phyloP scores from a whole-genome alignment of 2,888 invertebrate species.

The Dorcus parallelipipedus region DNA sequence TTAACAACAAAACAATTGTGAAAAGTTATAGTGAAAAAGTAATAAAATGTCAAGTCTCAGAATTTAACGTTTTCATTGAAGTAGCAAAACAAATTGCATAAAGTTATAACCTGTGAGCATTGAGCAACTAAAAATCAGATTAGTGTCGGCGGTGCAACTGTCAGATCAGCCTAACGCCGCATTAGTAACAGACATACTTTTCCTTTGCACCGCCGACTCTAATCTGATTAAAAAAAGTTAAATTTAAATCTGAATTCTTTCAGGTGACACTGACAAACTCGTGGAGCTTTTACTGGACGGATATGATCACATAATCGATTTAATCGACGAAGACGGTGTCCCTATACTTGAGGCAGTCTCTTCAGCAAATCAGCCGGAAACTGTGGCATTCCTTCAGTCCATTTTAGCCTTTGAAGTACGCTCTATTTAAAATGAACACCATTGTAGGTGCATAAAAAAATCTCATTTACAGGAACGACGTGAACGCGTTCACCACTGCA shows the following conservation, averaged over 20 bases:
- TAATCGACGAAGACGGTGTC: slow-evolving; percentile 68
- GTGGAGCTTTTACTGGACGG: slow-evolving; percentile 74
- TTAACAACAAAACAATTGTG: too few species aligned
- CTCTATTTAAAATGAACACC: neutral
- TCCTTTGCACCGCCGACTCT: too few species aligned
- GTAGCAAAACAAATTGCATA: too few species aligned
- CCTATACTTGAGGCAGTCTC: slow-evolving; percentile 68
- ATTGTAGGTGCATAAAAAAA: neutral
- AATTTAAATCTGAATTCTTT: neutral
- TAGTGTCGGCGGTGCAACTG: too few species aligned
- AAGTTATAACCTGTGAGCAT: too few species aligned
- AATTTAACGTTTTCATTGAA: too few species aligned
- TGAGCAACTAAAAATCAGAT: too few species aligned
- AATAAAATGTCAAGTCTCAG: too few species aligned
- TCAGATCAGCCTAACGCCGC: too few species aligned
- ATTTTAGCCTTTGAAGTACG: slow-evolving; percentile 73
- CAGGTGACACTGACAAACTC: slow-evolving; percentile 63
- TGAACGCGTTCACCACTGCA: slow-evolving; percentile 72
- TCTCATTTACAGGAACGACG: slow-evolving; percentile 61
- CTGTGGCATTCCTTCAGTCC: slow-evolving; percentile 67
- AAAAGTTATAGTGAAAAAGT: too few species aligned
- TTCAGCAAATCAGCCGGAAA: slow-evolving; percentile 64
- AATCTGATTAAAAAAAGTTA: too few species aligned
- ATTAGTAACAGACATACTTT: too few species aligned
- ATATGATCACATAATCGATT: slow-evolving; percentile 82